phyloP scores from a whole-genome alignment of 1,140 invertebrate species.

The Pseudomyrmex pallidus region DNA sequence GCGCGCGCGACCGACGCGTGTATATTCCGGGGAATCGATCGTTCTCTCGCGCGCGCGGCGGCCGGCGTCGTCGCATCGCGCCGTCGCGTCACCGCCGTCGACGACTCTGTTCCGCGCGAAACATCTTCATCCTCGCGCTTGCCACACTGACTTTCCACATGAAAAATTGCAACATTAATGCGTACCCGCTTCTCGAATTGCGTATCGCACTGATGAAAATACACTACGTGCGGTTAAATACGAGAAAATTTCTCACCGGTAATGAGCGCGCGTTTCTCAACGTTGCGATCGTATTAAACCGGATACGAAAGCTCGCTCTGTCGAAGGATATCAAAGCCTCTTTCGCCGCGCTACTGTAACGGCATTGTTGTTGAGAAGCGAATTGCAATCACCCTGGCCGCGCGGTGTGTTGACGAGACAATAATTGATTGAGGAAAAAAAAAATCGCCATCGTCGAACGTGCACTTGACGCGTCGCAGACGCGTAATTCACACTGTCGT shows the following conservation, averaged over 20 bases:
- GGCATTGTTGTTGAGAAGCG: background rate
- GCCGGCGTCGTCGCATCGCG: background rate
- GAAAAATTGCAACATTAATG: constrained; percentile 12
- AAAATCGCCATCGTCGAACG: background rate
- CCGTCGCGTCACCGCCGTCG: constrained; percentile 1
- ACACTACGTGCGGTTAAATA: background rate
- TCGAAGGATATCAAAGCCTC: background rate
- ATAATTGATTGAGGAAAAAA: background rate
- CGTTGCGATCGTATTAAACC: background rate
- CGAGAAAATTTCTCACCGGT: background rate
- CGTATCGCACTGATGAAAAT: background rate
- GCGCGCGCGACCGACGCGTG: constrained; percentile 25
- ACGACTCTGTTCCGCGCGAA: background rate
- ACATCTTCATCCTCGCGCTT: background rate
- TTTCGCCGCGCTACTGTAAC: background rate
- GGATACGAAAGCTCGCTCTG: background rate
- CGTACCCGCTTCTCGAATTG: background rate
- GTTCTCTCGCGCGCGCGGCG: background rate
- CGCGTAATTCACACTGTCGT: constrained; percentile 40
- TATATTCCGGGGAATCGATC: constrained; percentile 33
- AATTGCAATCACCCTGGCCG: background rate
- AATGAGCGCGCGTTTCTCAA: background rate
- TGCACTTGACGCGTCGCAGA: constrained; percentile 10
- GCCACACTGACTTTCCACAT: background rate
- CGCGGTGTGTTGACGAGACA: background rate